A percentile compares a stretch with the other conserved stretches of the same genome.
Evolutionary conservation across 1,140 invertebrate genomes (phyloP).

Genomic region (Andricus grossulariae): DNA sequence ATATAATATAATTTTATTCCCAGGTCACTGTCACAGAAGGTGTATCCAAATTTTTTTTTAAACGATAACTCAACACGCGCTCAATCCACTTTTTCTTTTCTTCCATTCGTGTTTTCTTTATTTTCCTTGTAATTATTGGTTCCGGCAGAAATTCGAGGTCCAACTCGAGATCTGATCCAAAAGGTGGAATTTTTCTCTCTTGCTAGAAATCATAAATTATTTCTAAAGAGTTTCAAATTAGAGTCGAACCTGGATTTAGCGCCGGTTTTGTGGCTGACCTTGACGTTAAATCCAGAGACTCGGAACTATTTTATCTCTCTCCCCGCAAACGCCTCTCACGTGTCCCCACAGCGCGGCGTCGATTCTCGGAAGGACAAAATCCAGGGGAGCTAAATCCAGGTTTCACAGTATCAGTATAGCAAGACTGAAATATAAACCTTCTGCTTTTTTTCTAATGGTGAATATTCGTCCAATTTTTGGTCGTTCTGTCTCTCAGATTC

Average conservation of each 20-base stretch:
- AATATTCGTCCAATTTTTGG: background rate
- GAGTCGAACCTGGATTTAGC: no score
- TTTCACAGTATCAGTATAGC: background rate
- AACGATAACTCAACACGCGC: conserved; percentile 52
- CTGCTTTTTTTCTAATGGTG: background rate
- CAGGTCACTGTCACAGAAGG: conserved; percentile 35
- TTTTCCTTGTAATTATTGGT: conserved; percentile 20
- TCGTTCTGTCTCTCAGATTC: conserved; percentile 14
- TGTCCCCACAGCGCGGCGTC: no score
- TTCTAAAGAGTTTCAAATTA: background rate
- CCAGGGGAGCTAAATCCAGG: no score
- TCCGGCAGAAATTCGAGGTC: conserved; percentile 42
- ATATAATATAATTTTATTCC: conserved; percentile 20
- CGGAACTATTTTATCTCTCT: no score
- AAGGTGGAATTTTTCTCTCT: conserved; percentile 49
- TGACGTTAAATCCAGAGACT: no score
- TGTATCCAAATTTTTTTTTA: conserved; percentile 43
- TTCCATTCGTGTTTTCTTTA: conserved; percentile 45
- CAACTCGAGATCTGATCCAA: conserved; percentile 48
- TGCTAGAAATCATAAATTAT: conserved; percentile 35
- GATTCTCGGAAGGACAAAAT: no score
- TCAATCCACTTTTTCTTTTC: conserved; percentile 62
- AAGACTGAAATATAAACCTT: background rate
- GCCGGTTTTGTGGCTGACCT: no score
- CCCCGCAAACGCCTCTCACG: no score